Evolutionary conservation across 2,888 invertebrate genomes (phyloP).

Genomic region (Meganola albula): DNA sequence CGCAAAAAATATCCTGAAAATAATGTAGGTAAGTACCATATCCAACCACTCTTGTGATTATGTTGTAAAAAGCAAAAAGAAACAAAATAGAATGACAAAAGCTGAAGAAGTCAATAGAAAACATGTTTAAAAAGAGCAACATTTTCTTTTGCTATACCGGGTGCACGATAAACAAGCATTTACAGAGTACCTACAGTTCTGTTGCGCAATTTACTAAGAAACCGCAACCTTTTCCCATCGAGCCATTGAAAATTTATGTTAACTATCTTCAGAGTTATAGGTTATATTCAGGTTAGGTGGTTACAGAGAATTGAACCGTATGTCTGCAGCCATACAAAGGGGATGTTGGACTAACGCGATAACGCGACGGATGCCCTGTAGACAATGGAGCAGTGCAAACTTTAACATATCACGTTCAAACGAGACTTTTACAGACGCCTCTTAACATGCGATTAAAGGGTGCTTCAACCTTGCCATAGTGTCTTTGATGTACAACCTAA

Average conservation of each 20-base stretch:
- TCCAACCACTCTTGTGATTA: too few relatives aligned
- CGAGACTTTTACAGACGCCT: conserved; percentile 15
- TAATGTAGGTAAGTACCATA: too few relatives aligned
- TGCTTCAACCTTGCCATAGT: conserved; percentile 12
- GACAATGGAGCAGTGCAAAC: conserved; percentile 36
- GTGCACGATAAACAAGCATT: conserved; percentile 27
- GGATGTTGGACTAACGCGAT: conserved; percentile 38
- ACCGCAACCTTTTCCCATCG: too few relatives aligned
- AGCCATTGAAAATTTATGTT: too few relatives aligned
- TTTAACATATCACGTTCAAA: conserved; percentile 28
- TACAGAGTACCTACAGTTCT: conserved; percentile 24
- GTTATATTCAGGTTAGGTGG: too few relatives aligned
- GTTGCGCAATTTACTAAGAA: too few relatives aligned
- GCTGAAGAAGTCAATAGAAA: conserved; percentile 16
- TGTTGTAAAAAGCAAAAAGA: conserved; percentile 12
- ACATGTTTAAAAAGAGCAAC: conserved; percentile 23
- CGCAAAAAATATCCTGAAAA: too few relatives aligned
- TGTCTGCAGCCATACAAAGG: conserved; percentile 41
- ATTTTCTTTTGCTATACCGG: conserved; percentile 24
- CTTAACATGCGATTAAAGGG: conserved; percentile 18
- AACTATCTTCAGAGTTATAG: too few relatives aligned
- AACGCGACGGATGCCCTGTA: conserved; percentile 37
- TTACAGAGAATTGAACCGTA: too few relatives aligned
- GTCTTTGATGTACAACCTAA: too few relatives aligned
- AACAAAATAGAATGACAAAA: conserved; percentile 21